Evolutionary conservation across 1,140 invertebrate species (phyloP).

Genomic region (Apis cerana): DNA sequence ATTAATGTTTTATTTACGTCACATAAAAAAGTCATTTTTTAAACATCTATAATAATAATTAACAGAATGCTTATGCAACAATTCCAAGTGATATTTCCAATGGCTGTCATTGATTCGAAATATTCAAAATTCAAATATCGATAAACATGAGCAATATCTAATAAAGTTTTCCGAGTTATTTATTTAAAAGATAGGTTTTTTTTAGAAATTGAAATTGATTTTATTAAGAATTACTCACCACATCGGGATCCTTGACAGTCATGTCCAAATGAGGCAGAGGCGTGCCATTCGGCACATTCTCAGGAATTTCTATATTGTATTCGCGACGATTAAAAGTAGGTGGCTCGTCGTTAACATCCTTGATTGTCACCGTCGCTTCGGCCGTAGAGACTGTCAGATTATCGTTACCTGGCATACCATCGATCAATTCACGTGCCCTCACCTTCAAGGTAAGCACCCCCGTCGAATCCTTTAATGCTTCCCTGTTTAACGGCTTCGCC

Average conservation of each 20-base stretch:
- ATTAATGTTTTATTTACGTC: too few species aligned
- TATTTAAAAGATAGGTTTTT: too few species aligned
- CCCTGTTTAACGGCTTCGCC: slow-evolving; percentile 91
- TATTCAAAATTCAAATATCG: too few species aligned
- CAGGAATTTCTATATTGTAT: slow-evolving; percentile 90
- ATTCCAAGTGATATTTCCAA: too few species aligned
- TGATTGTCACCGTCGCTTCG: slow-evolving; percentile 91
- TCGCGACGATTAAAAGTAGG: slow-evolving; percentile 91
- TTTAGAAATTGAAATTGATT: too few species aligned
- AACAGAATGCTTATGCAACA: too few species aligned
- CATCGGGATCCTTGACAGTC: slow-evolving; percentile 92
- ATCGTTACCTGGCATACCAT: slow-evolving; percentile 86
- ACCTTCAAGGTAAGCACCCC: slow-evolving; percentile 89
- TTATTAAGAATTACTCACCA: slow-evolving; percentile 82
- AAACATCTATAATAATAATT: too few species aligned
- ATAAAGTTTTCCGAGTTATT: too few species aligned
- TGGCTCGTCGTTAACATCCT: slow-evolving; percentile 96
- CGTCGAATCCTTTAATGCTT: slow-evolving; percentile 89
- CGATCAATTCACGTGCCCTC: slow-evolving; percentile 89
- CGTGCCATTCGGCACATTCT: slow-evolving; percentile 91
- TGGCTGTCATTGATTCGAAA: too few species aligned
- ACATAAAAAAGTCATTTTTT: too few species aligned
- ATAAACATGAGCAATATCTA: too few species aligned
- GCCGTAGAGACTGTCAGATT: slow-evolving; percentile 85
- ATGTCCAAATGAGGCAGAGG: slow-evolving; percentile 92